Evolutionary conservation across 2,888 invertebrate species (phyloP).

Genomic region (Leucophenga montana): DNA sequence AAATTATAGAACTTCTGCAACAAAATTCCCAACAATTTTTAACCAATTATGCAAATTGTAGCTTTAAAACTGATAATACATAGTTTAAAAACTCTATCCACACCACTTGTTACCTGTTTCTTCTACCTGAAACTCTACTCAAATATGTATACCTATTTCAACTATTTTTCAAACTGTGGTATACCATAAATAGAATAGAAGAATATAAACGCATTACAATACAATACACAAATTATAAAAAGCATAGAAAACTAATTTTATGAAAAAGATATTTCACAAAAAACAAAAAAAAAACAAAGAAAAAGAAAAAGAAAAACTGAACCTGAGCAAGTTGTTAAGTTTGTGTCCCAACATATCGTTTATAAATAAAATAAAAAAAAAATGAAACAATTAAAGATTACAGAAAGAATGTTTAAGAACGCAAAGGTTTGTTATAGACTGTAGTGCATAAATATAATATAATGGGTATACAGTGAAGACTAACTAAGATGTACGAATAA

Average conservation of each 20-base stretch:
- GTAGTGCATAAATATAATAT: neutral
- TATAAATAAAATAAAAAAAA: constrained; percentile 50
- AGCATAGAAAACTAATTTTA: neutral
- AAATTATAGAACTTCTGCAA: no score
- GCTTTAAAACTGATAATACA: constrained; percentile 24
- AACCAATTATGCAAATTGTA: constrained; percentile 42
- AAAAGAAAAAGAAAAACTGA: constrained; percentile 34
- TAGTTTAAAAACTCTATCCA: constrained; percentile 9
- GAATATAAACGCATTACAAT: neutral
- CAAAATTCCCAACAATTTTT: constrained; percentile 38
- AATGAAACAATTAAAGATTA: constrained; percentile 33
- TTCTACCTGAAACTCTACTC: constrained; percentile 19
- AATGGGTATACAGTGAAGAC: neutral
- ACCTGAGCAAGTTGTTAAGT: constrained; percentile 60
- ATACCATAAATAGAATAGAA: constrained; percentile 26
- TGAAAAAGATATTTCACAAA: constrained; percentile 44
- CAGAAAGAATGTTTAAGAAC: constrained; percentile 20
- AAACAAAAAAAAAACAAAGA: no score
- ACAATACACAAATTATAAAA: constrained; percentile 1
- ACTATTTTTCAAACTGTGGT: constrained; percentile 29
- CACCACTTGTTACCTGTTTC: constrained; percentile 15
- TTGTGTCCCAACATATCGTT: constrained; percentile 69
- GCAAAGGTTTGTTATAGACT: neutral
- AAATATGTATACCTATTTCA: constrained; percentile 4
- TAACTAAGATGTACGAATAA: neutral